phyloP scores from a whole-genome alignment of 2,113 vertebrate species.

The human (Homo sapiens) region GRCh38 chr16:87001001-87001500 shows the following conservation, averaged over 20 bases:
- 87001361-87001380: not conserved
- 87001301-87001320: not conserved
- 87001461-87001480: not conserved
- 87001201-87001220: not conserved
- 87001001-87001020: not conserved
- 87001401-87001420: not conserved
- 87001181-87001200: not conserved
- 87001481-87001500: not conserved
- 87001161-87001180: not conserved
- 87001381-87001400: not conserved
- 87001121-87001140: not conserved
- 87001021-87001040: not conserved
- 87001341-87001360: not conserved
- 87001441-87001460: not conserved
- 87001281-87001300: not conserved
- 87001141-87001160: not conserved
- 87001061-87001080: not conserved
- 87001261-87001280: not conserved
- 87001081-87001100: not conserved
- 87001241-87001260: not conserved
- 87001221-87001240: not conserved
- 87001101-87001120: not conserved
- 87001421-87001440: not conserved
- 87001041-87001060: not conserved
- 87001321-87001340: not conserved